Evolutionary conservation across 2,113 vertebrate genomes (phyloP).

Genomic region (Eira barbara): DNA sequence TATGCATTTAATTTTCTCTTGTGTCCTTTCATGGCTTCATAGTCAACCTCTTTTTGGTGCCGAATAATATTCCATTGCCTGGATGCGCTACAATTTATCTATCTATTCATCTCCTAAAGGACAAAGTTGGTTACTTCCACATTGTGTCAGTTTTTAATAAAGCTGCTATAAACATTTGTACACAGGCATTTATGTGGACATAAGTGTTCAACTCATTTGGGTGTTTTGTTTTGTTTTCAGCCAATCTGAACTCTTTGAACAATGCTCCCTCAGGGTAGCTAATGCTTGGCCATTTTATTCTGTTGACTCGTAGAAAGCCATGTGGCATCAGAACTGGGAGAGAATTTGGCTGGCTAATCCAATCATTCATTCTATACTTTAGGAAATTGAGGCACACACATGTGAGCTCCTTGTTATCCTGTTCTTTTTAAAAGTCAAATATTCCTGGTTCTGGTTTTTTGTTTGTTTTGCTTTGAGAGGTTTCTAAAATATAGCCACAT

Average conservation of each 20-base stretch:
- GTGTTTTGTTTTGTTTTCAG: background rate
- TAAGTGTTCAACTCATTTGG: background rate
- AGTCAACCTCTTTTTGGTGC: background rate
- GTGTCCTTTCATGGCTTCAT: background rate
- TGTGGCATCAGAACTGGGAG: background rate
- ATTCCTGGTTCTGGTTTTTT: background rate
- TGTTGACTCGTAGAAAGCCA: background rate
- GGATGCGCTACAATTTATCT: background rate
- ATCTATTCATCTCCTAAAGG: background rate
- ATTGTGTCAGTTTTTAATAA: conserved; percentile 11
- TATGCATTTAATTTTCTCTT: background rate
- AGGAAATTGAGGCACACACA: background rate
- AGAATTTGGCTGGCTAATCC: background rate
- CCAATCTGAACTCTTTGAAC: background rate
- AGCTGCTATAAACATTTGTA: background rate
- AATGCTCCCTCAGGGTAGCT: background rate
- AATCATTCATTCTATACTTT: background rate
- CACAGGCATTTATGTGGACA: background rate
- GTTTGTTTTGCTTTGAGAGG: background rate
- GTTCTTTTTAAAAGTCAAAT: background rate
- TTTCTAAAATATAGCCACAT: background rate
- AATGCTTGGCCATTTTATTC: background rate
- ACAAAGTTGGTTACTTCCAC: background rate
- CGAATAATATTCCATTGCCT: conserved; percentile 2
- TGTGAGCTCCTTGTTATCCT: background rate